phyloP scores from a whole-genome alignment of 1,140 invertebrate genomes.

The Cotesia chilonis region DNA sequence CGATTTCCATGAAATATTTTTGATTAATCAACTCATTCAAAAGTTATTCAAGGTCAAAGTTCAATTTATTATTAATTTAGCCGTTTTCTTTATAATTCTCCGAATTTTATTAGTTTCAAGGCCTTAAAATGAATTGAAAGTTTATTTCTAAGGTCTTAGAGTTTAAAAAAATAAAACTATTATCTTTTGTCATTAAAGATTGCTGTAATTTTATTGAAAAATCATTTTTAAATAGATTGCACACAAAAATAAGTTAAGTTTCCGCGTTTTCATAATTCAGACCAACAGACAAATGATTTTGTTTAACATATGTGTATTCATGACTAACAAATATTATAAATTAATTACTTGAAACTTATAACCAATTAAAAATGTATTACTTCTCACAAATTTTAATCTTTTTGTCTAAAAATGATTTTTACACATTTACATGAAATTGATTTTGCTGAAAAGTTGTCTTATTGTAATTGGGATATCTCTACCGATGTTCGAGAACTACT shows the following conservation, averaged over 20 bases:
- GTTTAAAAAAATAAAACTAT: too few relatives aligned
- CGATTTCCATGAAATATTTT: too few relatives aligned
- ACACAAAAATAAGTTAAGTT: not conserved
- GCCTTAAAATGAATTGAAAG: too few relatives aligned
- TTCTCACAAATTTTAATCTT: not conserved
- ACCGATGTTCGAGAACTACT: not conserved
- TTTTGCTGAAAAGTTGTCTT: too few relatives aligned
- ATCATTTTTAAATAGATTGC: not conserved
- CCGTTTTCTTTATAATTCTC: not conserved
- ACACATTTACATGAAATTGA: too few relatives aligned
- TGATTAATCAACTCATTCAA: not conserved
- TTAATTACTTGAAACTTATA: too few relatives aligned
- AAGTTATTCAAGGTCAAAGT: too few relatives aligned
- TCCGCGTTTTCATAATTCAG: not conserved
- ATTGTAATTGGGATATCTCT: too few relatives aligned
- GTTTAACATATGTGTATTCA: not conserved
- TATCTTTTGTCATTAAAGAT: not conserved
- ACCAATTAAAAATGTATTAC: too few relatives aligned
- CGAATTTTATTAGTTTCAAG: not conserved
- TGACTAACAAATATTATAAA: too few relatives aligned
- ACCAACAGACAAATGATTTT: not conserved
- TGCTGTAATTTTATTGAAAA: conserved; percentile 1
- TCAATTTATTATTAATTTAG: not conserved
- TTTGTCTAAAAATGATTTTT: not conserved
- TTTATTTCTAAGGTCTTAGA: too few relatives aligned